Percentiles rank a stretch among this genome's conserved stretches.
Evolutionary conservation across 2,113 vertebrate genomes (phyloP).

Genomic region (Illadopsis cleaveri): DNA sequence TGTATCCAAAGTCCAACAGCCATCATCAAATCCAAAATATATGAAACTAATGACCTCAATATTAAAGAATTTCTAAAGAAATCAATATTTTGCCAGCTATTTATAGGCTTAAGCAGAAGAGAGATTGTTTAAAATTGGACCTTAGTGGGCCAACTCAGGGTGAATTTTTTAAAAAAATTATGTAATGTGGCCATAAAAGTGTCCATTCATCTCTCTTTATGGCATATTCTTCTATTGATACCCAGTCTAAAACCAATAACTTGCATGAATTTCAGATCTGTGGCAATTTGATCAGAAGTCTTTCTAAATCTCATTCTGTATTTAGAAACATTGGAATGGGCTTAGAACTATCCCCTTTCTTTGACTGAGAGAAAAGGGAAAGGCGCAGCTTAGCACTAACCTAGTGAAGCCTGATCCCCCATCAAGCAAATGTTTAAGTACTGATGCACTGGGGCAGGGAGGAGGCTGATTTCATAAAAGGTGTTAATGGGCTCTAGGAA

Average conservation of each 20-base stretch:
- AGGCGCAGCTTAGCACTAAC: neutral
- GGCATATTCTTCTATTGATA: neutral
- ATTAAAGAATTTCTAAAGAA: neutral
- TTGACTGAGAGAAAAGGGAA: neutral
- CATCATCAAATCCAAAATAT: neutral
- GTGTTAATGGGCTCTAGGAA: neutral
- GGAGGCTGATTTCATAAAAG: neutral
- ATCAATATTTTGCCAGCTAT: neutral
- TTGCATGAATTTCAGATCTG: neutral
- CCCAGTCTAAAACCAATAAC: neutral
- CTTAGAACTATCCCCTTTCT: neutral
- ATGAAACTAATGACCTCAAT: neutral
- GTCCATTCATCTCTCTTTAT: neutral
- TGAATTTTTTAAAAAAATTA: rapidly evolving
- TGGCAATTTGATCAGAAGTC: neutral
- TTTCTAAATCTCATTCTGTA: neutral
- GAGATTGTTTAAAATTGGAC: neutral
- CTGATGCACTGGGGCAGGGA: neutral
- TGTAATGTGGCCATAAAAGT: neutral
- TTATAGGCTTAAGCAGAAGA: neutral
- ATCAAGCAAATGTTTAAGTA: neutral
- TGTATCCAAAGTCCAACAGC: neutral
- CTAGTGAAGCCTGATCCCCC: neutral
- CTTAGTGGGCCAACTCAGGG: neutral
- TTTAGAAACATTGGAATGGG: neutral